Evolutionary conservation across 2,888 invertebrate genomes (phyloP).

Genomic region (Amphiduros pacificus): DNA sequence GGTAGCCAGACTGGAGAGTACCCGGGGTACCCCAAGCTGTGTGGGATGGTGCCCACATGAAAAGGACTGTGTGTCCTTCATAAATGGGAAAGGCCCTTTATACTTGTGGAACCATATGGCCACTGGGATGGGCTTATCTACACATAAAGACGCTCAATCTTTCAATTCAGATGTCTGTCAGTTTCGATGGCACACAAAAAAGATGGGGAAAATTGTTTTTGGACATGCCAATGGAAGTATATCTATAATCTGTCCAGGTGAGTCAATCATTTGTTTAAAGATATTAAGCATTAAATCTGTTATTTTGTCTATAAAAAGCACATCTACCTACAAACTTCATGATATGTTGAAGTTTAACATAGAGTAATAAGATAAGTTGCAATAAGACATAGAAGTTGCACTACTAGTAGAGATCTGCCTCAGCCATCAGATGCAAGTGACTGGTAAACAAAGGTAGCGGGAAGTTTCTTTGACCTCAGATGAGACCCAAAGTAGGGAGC

Average conservation of each 20-base stretch:
- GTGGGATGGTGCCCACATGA: slow-evolving; percentile 56
- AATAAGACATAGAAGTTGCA: no score
- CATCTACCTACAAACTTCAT: no score
- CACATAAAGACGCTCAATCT: slow-evolving; percentile 42
- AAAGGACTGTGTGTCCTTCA: slow-evolving; percentile 41
- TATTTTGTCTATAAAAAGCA: no score
- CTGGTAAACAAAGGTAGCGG: no score
- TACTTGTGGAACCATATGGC: slow-evolving; percentile 48
- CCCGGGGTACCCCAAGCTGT: slow-evolving; percentile 39
- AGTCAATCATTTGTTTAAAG: no score
- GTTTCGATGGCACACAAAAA: slow-evolving; percentile 55
- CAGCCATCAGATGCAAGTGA: no score
- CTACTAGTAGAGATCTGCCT: no score
- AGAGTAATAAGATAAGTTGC: no score
- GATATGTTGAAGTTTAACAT: no score
- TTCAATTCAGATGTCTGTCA: slow-evolving; percentile 44
- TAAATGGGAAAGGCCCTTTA: slow-evolving; percentile 48
- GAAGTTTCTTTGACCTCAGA: no score
- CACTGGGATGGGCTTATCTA: background rate
- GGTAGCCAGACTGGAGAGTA: slow-evolving; percentile 44
- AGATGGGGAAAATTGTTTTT: slow-evolving; percentile 48
- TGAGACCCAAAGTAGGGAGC: no score
- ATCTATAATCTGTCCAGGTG: slow-evolving; percentile 52
- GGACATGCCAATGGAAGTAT: slow-evolving; percentile 58
- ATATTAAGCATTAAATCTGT: no score